Conservation (phyloP, 2,797 vertebrate genomes). For the Clarias platycephalus region DNA sequence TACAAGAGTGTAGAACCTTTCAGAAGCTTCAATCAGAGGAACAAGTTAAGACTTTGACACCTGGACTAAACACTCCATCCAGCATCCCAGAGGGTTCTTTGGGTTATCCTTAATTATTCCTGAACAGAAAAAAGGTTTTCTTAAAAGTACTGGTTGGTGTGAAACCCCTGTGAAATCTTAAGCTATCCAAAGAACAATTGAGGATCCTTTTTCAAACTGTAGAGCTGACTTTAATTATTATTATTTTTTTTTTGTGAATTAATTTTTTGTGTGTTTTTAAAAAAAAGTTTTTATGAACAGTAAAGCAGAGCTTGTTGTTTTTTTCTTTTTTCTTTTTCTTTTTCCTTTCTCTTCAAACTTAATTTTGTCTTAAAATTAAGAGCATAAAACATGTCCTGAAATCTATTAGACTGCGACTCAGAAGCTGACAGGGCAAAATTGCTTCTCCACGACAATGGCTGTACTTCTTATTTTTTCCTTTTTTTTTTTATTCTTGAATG, state of each 20-base stretch:
- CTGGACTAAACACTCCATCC: not conserved
- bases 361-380: constrained; percentile 2
- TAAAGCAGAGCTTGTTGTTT: not conserved
- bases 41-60: not conserved
- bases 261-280: not conserved
- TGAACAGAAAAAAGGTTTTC: not conserved
- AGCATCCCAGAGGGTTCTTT: no score
- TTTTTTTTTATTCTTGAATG: constrained; percentile 44
- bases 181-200: not conserved
- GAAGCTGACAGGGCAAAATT: constrained; percentile 34
- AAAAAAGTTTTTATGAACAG: not conserved
- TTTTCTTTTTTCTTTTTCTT: not conserved
- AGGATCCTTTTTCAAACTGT: not conserved
- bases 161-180: not conserved
- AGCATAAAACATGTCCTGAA: constrained; percentile 43
- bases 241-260: constrained; percentile 1
- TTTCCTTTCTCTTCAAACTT: not conserved
- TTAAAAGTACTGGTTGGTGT: not conserved
- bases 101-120: no score
- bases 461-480: constrained; percentile 38
- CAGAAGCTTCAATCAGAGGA: not conserved
- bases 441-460: constrained; percentile 24
- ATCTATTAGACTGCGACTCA: constrained; percentile 28
- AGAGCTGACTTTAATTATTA: not conserved
- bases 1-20: not conserved